Conservation (phyloP, 2,888 invertebrate species). For the Lasioglossum marginatum region DNA sequence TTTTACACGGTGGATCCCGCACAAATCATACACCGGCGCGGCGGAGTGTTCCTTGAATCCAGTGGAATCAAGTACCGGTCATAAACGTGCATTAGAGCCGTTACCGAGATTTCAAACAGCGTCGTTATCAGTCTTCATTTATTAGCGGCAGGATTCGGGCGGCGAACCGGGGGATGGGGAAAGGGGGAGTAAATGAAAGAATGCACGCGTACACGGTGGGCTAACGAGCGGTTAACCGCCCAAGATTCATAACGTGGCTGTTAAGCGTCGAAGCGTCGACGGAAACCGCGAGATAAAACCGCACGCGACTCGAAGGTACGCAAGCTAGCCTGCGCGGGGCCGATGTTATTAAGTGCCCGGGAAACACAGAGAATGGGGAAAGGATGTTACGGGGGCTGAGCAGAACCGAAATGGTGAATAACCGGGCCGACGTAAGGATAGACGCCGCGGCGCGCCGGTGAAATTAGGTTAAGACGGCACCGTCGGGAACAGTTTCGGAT, state of each 20-base stretch:
- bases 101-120: conserved; percentile 3
- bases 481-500: conserved; percentile 79
- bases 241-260: conserved; percentile 70
- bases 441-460: conserved; percentile 62
- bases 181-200: conserved; percentile 14
- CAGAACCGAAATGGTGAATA: conserved; percentile 68
- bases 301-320: conserved; percentile 30
- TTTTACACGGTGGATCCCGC: background rate
- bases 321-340: background rate
- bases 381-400: conserved; percentile 3
- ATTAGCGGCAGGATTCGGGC: background rate
- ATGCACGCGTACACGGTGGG: conserved; percentile 28
- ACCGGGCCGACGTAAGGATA: conserved; percentile 73
- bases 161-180: background rate
- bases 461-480: conserved; percentile 82
- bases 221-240: conserved; percentile 78
- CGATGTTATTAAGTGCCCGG: conserved; percentile 38
- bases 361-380: background rate
- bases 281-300: conserved; percentile 54
- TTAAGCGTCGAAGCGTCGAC: conserved; percentile 59
- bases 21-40: background rate
- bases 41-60: background rate
- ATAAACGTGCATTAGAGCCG: background rate
- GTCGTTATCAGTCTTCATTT: conserved; percentile 15
- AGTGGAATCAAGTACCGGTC: background rate